Evolutionary conservation across 2,888 invertebrate genomes (phyloP), one percentile per base, ranked within the genome.

Genomic region (Molorchus minor): DNA sequence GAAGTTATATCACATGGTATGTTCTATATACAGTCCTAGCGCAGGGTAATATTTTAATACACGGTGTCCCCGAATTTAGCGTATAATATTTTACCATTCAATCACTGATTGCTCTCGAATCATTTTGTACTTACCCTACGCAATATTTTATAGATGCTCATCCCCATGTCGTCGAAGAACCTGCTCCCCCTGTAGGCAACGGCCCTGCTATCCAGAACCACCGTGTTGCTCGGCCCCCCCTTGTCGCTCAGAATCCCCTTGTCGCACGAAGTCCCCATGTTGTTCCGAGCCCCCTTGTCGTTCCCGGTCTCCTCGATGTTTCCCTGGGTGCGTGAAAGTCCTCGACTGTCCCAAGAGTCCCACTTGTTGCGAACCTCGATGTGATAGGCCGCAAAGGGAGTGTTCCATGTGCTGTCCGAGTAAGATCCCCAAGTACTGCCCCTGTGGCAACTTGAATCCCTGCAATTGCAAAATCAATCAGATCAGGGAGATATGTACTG

Each of bases 381-480:
- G 38, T 16, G 10, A 21, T n/a, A 3, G 7, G 12, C 5, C 33
- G 10, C 5, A 33, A 5, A 10, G 12, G 1, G 44, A 52, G 8
- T 54, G 55, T 20, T 25, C 54, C 17, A 10, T 46, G 29, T 21
- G 56, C 30, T 38, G 58, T 38, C 13, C 21, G 30, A 30, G 56
- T 21, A 56, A 44, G 29, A n/a, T 15, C 1, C 41, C 62, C 20
- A 62, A 68, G 47, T 63, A 62, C 29, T 66, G 66, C 38, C 15
- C 56, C n/a, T 70, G 69, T 45, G 68, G 68, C 7, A 65, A 62
- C 19, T 25, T 36, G 10, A 66, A 64, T 51, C 70, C 70, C 1
- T 70, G 72, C 44, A 58, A 62, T 33, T 71, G 70, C 40, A 70
- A 70, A 44, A 66, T 69, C 44, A 61, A 64, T 20, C 65, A 66